Percentiles rank a stretch among this genome's conserved stretches.
Conservation (phyloP, 2,113 vertebrate species). For the Cheirogaleus medius region DNA sequence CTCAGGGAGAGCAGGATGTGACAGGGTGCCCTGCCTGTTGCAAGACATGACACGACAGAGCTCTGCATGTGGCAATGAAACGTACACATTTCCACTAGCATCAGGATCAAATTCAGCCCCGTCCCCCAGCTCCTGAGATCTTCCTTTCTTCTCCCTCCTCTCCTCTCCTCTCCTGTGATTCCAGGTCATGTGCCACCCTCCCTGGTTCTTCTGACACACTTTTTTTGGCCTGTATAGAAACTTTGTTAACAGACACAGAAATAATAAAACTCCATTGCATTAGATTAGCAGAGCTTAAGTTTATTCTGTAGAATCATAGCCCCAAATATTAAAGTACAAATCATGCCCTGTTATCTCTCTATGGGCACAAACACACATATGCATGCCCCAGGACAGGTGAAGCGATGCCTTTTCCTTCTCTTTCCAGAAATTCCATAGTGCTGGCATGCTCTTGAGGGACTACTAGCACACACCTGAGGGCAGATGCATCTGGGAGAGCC, state of each 20-base stretch:
- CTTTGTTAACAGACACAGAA: neutral
- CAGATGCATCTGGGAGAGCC: neutral
- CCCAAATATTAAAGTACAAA: neutral
- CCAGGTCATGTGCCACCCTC: neutral
- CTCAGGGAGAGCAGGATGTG: neutral
- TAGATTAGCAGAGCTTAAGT: neutral
- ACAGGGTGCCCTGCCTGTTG: neutral
- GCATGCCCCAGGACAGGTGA: neutral
- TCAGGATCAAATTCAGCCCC: neutral
- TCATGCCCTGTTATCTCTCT: neutral
- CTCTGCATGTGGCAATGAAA: neutral
- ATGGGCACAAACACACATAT: neutral
- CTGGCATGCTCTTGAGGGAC: neutral
- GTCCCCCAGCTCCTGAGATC: neutral
- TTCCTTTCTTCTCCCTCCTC: neutral
- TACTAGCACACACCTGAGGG: neutral
- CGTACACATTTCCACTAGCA: neutral
- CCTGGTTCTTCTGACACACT: slow-evolving; percentile 3
- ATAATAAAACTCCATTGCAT: neutral
- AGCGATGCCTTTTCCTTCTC: neutral
- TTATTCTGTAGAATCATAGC: neutral
- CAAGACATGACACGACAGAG: neutral
- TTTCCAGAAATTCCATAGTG: neutral
- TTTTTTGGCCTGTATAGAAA: neutral
- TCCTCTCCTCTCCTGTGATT: neutral